Conservation (phyloP, 2,113 vertebrate species). For the Triplophysa dalaica region DNA sequence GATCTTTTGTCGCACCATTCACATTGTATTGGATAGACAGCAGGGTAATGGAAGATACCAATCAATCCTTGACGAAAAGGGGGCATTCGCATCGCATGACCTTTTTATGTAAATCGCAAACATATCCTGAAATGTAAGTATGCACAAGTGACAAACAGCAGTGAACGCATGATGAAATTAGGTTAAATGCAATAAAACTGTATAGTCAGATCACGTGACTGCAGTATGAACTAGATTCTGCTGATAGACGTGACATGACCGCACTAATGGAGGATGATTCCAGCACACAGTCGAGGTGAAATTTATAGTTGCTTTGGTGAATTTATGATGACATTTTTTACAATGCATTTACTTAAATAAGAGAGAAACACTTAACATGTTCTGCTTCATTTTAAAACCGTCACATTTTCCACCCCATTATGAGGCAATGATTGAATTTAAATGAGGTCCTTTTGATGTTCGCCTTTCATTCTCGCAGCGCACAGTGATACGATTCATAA, state of each 20-base stretch:
- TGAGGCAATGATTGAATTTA: slow-evolving; percentile 13
- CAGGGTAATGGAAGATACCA: slow-evolving; percentile 14
- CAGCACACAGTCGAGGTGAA: background rate
- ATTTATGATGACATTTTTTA: slow-evolving; percentile 10
- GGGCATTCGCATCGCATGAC: slow-evolving; percentile 17
- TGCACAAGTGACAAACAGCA: background rate
- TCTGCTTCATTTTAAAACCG: slow-evolving; percentile 5
- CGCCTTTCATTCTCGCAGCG: background rate
- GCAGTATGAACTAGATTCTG: slow-evolving; percentile 44
- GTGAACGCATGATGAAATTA: background rate
- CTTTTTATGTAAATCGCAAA: slow-evolving; percentile 4
- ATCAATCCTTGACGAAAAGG: slow-evolving; percentile 33
- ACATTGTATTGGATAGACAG: slow-evolving; percentile 15
- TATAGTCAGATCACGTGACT: slow-evolving; percentile 15
- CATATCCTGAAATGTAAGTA: background rate
- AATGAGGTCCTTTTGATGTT: background rate
- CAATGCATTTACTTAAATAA: background rate
- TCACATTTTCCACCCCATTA: slow-evolving; percentile 1
- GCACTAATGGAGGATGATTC: slow-evolving; percentile 24
- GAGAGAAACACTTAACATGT: background rate
- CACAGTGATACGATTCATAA: slow-evolving; percentile 12
- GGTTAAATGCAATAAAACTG: slow-evolving; percentile 25
- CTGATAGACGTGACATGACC: background rate
- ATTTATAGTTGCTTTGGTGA: background rate
- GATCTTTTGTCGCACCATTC: background rate